These are phyloP conservation scores for Celastrina argiolus DNA, from an alignment of 2,888 invertebrate species.

Conservation along the genomic window DNA sequence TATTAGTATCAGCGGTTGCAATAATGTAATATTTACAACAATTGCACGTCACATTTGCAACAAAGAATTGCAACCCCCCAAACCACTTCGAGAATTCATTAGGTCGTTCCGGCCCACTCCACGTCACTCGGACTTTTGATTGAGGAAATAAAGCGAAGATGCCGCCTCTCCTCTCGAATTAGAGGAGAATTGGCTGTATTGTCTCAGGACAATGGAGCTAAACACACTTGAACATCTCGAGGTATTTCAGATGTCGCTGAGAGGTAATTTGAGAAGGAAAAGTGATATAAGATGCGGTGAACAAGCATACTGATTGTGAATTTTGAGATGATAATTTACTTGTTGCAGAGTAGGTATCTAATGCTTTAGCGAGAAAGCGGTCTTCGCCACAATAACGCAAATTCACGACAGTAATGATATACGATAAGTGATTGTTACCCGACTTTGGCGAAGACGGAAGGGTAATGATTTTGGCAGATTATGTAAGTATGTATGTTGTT, in stretches of 20 bases:
- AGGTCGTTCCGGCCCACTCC: constrained; percentile 64
- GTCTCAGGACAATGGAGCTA: constrained; percentile 38
- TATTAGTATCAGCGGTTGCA: background rate
- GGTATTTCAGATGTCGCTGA: constrained; percentile 21
- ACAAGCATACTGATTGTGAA: background rate
- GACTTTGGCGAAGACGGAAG: too few relatives aligned
- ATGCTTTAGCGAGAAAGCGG: too few relatives aligned
- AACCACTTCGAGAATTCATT: constrained; percentile 63
- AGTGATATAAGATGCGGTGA: background rate
- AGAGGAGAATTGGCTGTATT: constrained; percentile 63
- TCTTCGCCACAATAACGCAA: too few relatives aligned
- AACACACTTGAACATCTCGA: constrained; percentile 27
- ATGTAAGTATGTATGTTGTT: too few relatives aligned
- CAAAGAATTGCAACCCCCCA: constrained; percentile 28
- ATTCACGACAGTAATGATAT: too few relatives aligned
- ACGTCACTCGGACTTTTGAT: constrained; percentile 69
- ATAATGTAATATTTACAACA: background rate
- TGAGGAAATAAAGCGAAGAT: constrained; percentile 69
- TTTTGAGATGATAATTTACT: background rate
- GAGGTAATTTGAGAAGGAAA: constrained; percentile 9
- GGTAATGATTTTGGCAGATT: too few relatives aligned
- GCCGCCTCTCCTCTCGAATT: constrained; percentile 60
- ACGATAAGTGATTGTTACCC: too few relatives aligned
- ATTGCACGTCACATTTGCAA: constrained; percentile 25
- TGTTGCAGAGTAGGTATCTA: too few relatives aligned